These are phyloP conservation scores for Abscondita cerata DNA, from an alignment of 2,888 invertebrate genomes.

Conservation along the genomic window DNA sequence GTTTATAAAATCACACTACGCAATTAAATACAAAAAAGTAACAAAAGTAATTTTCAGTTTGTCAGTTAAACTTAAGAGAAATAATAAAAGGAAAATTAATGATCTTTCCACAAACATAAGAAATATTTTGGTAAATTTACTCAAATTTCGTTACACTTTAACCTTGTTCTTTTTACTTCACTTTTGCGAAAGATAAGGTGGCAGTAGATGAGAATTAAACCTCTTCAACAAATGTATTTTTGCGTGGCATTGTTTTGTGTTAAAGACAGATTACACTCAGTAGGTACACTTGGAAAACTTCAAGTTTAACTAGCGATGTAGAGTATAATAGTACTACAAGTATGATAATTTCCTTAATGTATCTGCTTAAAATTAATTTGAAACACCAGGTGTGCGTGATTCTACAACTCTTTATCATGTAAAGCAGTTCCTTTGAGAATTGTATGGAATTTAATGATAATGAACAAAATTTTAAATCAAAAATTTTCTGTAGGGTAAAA, in stretches of 20 bases:
- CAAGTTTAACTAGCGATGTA: constrained; percentile 1
- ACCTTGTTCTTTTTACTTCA: too few species aligned
- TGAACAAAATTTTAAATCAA: constrained; percentile 3
- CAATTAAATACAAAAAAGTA: too few species aligned
- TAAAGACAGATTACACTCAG: background rate
- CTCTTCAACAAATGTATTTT: background rate
- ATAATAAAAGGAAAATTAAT: too few species aligned
- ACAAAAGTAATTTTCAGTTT: too few species aligned
- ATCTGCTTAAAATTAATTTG: constrained; percentile 10
- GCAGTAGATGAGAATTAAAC: too few species aligned
- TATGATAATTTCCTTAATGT: constrained; percentile 4
- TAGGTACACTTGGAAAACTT: background rate
- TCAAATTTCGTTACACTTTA: too few species aligned
- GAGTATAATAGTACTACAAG: constrained; percentile 1
- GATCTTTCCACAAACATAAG: too few species aligned
- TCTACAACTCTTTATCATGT: constrained; percentile 8
- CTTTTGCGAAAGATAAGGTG: too few species aligned
- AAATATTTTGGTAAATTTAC: too few species aligned
- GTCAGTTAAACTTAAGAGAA: too few species aligned
- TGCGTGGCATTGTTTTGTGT: background rate
- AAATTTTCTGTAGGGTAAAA: background rate
- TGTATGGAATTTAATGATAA: constrained; percentile 1
- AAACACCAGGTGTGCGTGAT: constrained; percentile 9
- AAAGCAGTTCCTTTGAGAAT: constrained; percentile 5
- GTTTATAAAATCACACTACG: too few species aligned